A percentile compares a stretch with the other conserved stretches of the same genome.
These are phyloP conservation scores for Percina caprodes DNA, from an alignment of 2,113 vertebrate genomes.

Conservation along the genomic window DNA sequence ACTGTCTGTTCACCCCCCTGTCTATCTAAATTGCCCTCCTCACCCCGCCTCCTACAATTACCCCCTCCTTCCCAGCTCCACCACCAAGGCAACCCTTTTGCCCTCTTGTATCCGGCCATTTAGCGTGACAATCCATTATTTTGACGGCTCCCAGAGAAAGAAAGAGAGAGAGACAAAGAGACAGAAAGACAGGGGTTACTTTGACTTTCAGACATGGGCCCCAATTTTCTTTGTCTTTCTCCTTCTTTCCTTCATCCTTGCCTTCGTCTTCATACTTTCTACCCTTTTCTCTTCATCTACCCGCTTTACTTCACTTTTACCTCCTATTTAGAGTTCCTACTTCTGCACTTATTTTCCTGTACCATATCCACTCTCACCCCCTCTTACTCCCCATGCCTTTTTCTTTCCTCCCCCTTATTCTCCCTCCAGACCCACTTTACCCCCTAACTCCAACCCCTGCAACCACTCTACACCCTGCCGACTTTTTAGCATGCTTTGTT, in stretches of 20 bases:
- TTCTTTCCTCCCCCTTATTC: neutral
- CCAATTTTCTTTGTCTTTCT: constrained; percentile 13
- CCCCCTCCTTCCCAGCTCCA: constrained; percentile 48
- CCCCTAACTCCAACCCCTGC: constrained; percentile 31
- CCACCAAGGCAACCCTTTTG: constrained; percentile 67
- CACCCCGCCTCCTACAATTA: constrained; percentile 63
- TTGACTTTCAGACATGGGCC: constrained; percentile 67
- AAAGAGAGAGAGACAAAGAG: constrained; percentile 50
- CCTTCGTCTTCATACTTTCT: constrained; percentile 6
- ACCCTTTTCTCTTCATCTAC: neutral
- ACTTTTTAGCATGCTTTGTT: constrained; percentile 66
- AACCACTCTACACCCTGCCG: constrained; percentile 39
- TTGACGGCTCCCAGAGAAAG: constrained; percentile 71
- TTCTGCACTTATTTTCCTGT: constrained; percentile 10
- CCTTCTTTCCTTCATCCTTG: neutral
- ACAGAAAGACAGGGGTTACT: constrained; percentile 48
- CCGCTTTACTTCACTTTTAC: neutral
- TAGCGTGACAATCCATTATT: constrained; percentile 83
- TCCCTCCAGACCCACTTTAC: constrained; percentile 30
- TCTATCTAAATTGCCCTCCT: constrained; percentile 58
- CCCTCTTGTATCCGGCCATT: constrained; percentile 80
- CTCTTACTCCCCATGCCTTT: neutral
- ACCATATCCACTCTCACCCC: neutral
- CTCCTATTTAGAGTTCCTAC: neutral
- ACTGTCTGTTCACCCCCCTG: constrained; percentile 58